Percentiles rank a stretch among this genome's conserved stretches.
phyloP scores from a whole-genome alignment of 2,888 invertebrate species.

The Vanessa cardui region DNA sequence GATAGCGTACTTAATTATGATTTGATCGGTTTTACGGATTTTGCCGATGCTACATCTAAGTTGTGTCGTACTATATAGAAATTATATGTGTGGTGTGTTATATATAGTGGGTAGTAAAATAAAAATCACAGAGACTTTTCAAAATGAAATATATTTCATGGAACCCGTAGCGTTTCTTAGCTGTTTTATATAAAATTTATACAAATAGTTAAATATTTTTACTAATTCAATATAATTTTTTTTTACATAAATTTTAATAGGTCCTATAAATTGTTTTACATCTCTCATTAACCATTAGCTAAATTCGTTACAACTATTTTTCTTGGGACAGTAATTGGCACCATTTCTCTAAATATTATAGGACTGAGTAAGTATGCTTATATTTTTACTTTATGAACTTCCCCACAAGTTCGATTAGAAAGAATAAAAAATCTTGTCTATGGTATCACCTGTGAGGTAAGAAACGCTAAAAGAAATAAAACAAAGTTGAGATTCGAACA shows the following conservation, averaged over 20 bases:
- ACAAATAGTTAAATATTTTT: slow-evolving; percentile 69
- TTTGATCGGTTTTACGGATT: too few species aligned
- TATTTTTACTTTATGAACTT: slow-evolving; percentile 26
- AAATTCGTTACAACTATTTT: slow-evolving; percentile 57
- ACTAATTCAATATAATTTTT: slow-evolving; percentile 53
- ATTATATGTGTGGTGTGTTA: not conserved
- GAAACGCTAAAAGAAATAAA: slow-evolving; percentile 68
- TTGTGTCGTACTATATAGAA: slow-evolving; percentile 36
- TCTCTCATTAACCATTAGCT: slow-evolving; percentile 53
- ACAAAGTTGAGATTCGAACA: slow-evolving; percentile 73
- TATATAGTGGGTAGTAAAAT: slow-evolving; percentile 4
- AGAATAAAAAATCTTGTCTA: slow-evolving; percentile 23
- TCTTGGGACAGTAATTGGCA: slow-evolving; percentile 67
- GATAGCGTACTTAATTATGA: too few species aligned
- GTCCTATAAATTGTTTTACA: slow-evolving; percentile 61
- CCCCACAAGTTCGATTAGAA: slow-evolving; percentile 28
- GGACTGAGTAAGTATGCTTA: slow-evolving; percentile 33
- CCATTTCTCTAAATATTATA: slow-evolving; percentile 56
- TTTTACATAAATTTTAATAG: slow-evolving; percentile 56
- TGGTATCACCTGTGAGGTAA: slow-evolving; percentile 43
- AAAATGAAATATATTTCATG: slow-evolving; percentile 79
- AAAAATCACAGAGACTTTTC: slow-evolving; percentile 58
- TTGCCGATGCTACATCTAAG: too few species aligned
- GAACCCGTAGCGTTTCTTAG: slow-evolving; percentile 83
- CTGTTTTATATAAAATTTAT: slow-evolving; percentile 76